These are phyloP conservation scores for Syrrhaptes paradoxus DNA, from an alignment of 2,113 vertebrate genomes.

Conservation along the genomic window DNA sequence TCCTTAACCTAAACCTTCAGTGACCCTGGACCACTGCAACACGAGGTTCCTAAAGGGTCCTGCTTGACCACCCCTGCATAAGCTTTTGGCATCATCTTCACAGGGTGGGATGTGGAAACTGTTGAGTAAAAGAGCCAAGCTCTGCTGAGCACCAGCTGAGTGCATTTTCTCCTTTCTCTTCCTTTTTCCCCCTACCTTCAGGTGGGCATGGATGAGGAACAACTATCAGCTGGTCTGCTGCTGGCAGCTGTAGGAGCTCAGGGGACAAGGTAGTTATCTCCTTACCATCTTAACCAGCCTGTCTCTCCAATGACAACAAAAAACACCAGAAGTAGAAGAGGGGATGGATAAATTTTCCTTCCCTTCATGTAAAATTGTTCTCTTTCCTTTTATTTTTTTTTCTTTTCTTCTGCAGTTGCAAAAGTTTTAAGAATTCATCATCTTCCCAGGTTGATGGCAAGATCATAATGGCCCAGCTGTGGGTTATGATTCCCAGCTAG, in stretches of 20 bases:
- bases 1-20: neutral
- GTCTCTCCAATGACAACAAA: neutral
- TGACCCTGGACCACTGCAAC: neutral
- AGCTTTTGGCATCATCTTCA: neutral
- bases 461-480: neutral
- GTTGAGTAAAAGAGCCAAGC: neutral
- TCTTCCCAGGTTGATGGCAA: slow-evolving; percentile 11
- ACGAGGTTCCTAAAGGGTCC: too few relatives aligned
- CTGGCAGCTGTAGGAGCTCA: neutral
- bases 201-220: neutral
- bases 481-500: slow-evolving; percentile 36
- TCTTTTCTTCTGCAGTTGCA: neutral
- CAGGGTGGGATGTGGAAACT: neutral
- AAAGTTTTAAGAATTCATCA: slow-evolving; percentile 2
- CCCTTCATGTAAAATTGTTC: neutral
- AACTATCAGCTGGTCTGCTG: neutral
- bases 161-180: neutral
- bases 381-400: neutral
- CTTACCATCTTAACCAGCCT: neutral
- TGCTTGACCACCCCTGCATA: neutral
- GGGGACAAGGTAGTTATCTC: neutral
- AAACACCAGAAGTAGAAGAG: neutral
- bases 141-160: neutral
- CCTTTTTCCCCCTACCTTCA: neutral
- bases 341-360: neutral